Evolutionary conservation across 1,140 invertebrate genomes (phyloP).

Genomic region (Paraescarpia echinospica): DNA sequence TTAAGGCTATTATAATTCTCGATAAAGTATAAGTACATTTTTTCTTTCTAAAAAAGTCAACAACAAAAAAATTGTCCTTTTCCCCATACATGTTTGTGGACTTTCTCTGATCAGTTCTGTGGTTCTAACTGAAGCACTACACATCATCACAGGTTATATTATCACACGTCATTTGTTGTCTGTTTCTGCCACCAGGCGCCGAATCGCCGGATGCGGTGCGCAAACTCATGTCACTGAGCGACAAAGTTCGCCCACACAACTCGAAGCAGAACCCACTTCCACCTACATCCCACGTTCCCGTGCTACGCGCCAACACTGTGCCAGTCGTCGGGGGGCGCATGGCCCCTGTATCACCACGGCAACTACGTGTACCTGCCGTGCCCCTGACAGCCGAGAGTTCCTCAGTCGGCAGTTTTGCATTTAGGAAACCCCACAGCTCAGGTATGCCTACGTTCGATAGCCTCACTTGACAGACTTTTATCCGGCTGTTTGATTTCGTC

Average conservation of each 20-base stretch:
- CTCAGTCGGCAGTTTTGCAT: slow-evolving; percentile 85
- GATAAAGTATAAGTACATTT: no score
- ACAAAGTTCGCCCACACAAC: slow-evolving; percentile 73
- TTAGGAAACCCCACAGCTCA: background rate
- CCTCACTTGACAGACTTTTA: no score
- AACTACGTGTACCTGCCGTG: slow-evolving; percentile 67
- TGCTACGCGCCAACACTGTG: slow-evolving; percentile 67
- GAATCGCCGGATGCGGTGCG: slow-evolving; percentile 93
- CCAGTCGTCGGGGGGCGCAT: slow-evolving; percentile 64
- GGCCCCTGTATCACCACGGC: slow-evolving; percentile 60
- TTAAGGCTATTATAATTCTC: no score
- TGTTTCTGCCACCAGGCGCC: slow-evolving; percentile 64
- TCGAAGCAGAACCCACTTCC: slow-evolving; percentile 46
- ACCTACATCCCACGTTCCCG: slow-evolving; percentile 51
- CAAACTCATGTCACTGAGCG: slow-evolving; percentile 84
- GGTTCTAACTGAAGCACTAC: no score
- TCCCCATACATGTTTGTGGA: no score
- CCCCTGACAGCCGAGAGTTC: slow-evolving; percentile 92
- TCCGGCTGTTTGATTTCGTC: no score
- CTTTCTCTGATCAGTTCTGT: no score
- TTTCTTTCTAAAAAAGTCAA: no score
- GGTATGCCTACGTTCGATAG: background rate
- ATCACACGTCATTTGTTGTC: background rate
- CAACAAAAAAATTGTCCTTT: no score
- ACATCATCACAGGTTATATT: background rate